Percentiles rank a stretch among this genome's conserved stretches.
These are phyloP conservation scores for Cataglyphis altisquamis DNA, from an alignment of 2,888 invertebrate species.

Conservation along the genomic window DNA sequence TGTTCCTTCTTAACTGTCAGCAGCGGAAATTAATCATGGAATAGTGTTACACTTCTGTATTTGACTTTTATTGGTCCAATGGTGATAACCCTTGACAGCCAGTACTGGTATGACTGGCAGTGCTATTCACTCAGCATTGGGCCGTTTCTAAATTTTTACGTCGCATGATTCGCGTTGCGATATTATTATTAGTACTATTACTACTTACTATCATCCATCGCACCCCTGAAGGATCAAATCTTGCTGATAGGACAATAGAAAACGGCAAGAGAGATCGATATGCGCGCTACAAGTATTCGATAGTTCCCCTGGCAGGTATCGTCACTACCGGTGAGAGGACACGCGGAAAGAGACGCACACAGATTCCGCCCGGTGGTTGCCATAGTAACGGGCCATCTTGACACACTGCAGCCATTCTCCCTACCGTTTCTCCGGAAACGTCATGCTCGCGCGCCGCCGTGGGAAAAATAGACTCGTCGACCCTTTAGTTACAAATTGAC, in stretches of 20 bases:
- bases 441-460: constrained; percentile 54
- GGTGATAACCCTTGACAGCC: no score
- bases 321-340: constrained; percentile 58
- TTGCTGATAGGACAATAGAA: constrained; percentile 17
- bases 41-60: no score
- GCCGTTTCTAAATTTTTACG: no score
- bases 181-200: neutral
- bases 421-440: constrained; percentile 49
- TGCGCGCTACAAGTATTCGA: constrained; percentile 33
- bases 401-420: constrained; percentile 75
- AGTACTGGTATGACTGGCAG: no score
- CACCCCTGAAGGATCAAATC: constrained; percentile 4
- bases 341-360: constrained; percentile 67
- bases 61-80: no score
- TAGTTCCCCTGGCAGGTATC: constrained; percentile 7
- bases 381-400: constrained; percentile 85
- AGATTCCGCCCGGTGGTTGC: constrained; percentile 75
- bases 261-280: constrained; percentile 32
- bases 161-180: neutral
- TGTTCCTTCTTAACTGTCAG: no score
- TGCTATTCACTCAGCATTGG: no score
- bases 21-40: no score
- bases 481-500: neutral
- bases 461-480: constrained; percentile 28
- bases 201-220: neutral